phyloP scores from a whole-genome alignment of 1,140 invertebrate genomes.

The Catajapyx aquilonaris region DNA sequence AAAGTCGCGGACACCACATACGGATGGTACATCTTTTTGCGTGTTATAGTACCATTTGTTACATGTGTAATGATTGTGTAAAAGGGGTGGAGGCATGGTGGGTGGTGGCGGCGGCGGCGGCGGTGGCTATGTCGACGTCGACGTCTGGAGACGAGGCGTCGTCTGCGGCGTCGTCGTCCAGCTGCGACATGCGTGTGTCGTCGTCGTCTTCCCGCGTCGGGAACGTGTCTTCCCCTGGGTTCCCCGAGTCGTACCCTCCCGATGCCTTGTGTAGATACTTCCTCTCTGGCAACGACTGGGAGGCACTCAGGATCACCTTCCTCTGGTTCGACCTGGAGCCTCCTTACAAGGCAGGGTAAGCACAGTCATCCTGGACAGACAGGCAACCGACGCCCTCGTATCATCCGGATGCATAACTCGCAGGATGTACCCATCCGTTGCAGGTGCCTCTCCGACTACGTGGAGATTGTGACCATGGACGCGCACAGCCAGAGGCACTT shows the following conservation, averaged over 20 bases:
- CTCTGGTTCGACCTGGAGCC: slow-evolving; percentile 13
- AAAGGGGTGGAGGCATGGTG: too few relatives aligned
- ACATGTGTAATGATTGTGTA: too few relatives aligned
- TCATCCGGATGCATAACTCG: slow-evolving; percentile 3
- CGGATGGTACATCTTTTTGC: too few relatives aligned
- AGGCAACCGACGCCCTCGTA: slow-evolving; percentile 1
- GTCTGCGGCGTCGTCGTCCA: too few relatives aligned
- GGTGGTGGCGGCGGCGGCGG: too few relatives aligned
- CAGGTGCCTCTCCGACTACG: slow-evolving; percentile 11
- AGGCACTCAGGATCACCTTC: slow-evolving; percentile 14
- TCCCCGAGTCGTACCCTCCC: slow-evolving; percentile 20
- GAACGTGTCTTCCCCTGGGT: slow-evolving; percentile 22
- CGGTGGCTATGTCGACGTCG: too few relatives aligned
- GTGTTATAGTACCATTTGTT: too few relatives aligned
- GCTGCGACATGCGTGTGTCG: slow-evolving; percentile 1
- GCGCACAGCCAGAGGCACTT: slow-evolving; percentile 13
- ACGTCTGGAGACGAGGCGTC: too few relatives aligned
- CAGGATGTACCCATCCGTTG: slow-evolving; percentile 13
- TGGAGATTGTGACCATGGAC: slow-evolving; percentile 16
- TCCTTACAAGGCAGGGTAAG: slow-evolving; percentile 13
- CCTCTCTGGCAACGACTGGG: slow-evolving; percentile 11
- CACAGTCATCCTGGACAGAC: too few relatives aligned
- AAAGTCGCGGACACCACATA: too few relatives aligned
- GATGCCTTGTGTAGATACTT: slow-evolving; percentile 20
- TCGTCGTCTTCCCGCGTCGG: slow-evolving; percentile 14